Percentiles rank a stretch among this genome's conserved stretches.
Conservation (phyloP, 2,113 vertebrate genomes). For the Microcebus lehilahytsara region DNA sequence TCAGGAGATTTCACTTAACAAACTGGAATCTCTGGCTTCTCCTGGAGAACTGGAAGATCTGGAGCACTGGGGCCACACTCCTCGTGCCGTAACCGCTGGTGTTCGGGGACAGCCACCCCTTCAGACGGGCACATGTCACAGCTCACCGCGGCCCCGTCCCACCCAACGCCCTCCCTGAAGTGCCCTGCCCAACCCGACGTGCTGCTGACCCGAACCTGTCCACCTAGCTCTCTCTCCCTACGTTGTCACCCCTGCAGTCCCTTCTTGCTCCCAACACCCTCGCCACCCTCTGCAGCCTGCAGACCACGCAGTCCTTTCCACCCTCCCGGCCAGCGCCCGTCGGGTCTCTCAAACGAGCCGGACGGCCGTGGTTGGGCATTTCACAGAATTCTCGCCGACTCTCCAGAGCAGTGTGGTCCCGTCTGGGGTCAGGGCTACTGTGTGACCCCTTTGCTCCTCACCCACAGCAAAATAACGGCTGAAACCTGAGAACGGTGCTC, state of each 20-base stretch:
- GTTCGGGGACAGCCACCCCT: fast-evolving
- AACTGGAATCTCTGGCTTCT: neutral
- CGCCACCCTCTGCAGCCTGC: neutral
- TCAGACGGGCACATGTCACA: neutral
- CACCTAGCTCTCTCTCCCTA: neutral
- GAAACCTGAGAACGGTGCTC: fast-evolving
- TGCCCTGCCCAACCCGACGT: neutral
- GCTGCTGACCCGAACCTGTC: neutral
- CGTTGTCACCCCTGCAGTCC: fast-evolving
- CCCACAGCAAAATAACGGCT: fast-evolving
- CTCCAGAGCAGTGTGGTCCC: neutral
- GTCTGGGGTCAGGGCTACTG: neutral
- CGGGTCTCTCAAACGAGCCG: neutral
- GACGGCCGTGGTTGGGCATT: fast-evolving
- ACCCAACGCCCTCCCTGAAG: neutral
- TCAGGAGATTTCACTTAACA: neutral
- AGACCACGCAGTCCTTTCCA: fast-evolving
- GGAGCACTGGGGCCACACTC: fast-evolving
- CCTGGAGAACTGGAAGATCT: neutral
- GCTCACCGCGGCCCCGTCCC: fast-evolving
- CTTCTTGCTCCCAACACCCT: neutral
- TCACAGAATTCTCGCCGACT: neutral
- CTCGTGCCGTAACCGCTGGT: fast-evolving
- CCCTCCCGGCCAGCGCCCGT: neutral
- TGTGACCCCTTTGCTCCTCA: neutral